Evolutionary conservation across 23 tunicate species (phyloP), one percentile per base, ranked within the genome.

Genomic region (Botrylloides violaceus): DNA sequence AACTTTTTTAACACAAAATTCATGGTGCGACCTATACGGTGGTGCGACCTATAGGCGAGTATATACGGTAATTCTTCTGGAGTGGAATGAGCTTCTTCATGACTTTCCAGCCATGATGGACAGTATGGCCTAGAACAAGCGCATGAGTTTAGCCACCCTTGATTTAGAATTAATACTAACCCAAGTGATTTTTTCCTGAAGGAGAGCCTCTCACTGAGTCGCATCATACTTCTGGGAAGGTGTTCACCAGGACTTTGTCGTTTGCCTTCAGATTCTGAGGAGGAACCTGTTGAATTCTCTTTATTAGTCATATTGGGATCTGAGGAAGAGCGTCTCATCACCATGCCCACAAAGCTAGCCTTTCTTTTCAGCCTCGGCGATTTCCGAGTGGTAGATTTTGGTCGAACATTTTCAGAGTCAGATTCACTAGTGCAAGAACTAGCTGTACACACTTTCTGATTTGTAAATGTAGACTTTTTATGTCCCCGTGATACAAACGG

Each of bases 191-290:
- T 79, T 50, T 80, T 85, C 49, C 94, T 34, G 32, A 85, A 79
- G 3, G 84, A 79, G 18, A 85, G 77, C 66, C 94, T 64, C 60
- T 85, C 84, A 48, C 94, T 75, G 24, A 85, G 73, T 20, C 84
- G 49, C 62, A 66, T 64, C 49, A 33, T 81, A 24, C 77, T 59
- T 25, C 75, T 73, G 29, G 66, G 34, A n/a, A 48, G 20, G 2
- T 50, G 53, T n/a, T 71, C 82, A 21, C 58, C 71, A 29, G 84
- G 43, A 29, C 77, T 80, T 50, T 65, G 66, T 4, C 34, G 36
- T 34, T 83, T 83, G 26, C 28, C 35, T 23, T 77, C 72, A 34
- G 32, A 49, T 29, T 82, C 80, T 21, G 80, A 76, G 29, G 72
- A 56, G 4, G 86, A 62, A 37, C 43, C 49, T 0, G 90, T 64